phyloP scores from a whole-genome alignment of 2,113 vertebrate species.

The Notiomystis cincta region DNA sequence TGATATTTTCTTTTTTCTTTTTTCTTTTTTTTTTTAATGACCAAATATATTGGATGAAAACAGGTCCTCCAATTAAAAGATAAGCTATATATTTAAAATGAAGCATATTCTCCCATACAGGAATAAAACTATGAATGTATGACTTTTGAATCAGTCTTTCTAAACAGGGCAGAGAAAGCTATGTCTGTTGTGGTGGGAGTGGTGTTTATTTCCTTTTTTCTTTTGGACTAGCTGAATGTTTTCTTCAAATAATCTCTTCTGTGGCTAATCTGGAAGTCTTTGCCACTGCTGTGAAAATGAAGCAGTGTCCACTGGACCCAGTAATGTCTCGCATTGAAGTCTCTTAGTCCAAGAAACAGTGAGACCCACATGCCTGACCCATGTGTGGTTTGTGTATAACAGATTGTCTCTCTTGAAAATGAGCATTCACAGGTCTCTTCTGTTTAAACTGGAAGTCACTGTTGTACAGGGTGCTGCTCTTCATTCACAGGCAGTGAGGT shows the following conservation, averaged over 20 bases:
- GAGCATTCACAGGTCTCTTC: neutral
- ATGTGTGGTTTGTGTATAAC: neutral
- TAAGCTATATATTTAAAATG: neutral
- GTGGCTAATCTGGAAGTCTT: neutral
- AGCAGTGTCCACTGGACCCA: neutral
- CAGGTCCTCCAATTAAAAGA: neutral
- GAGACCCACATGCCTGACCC: fast-evolving
- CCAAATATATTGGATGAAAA: neutral
- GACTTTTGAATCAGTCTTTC: neutral
- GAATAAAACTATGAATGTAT: neutral
- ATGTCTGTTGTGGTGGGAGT: neutral
- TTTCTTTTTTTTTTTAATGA: neutral
- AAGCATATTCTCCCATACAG: neutral
- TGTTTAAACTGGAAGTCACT: neutral
- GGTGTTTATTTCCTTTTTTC: neutral
- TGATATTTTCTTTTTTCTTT: neutral
- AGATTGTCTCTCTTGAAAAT: neutral
- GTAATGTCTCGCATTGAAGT: neutral
- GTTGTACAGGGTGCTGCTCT: neutral
- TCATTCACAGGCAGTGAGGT: neutral
- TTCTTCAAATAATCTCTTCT: neutral
- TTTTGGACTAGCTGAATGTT: neutral
- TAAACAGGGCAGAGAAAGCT: neutral
- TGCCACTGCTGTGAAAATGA: neutral
- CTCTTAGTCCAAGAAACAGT: neutral